Conservation (phyloP, 2,888 invertebrate species). For the Gastrophysa polygoni region DNA sequence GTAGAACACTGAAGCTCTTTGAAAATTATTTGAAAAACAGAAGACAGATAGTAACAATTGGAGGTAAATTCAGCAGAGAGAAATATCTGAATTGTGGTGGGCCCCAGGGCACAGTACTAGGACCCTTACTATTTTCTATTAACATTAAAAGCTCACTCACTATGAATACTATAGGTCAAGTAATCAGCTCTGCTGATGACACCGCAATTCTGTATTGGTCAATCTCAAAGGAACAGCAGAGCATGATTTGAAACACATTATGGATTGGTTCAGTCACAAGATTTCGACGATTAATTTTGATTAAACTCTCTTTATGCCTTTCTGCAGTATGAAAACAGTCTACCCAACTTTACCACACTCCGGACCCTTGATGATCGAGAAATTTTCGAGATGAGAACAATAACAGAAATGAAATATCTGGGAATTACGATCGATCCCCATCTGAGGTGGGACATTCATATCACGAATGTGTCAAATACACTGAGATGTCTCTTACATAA, state of each 20-base stretch:
- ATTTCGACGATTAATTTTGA: conserved; percentile 4
- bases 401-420: conserved; percentile 6
- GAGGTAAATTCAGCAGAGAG: not conserved
- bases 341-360: not conserved
- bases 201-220: not conserved
- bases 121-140: not conserved
- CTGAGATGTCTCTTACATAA: not conserved
- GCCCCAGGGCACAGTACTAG: not conserved
- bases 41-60: not conserved
- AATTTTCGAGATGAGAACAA: not conserved
- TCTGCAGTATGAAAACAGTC: not conserved
- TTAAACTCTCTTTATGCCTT: not conserved
- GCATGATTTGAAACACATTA: not conserved
- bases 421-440: conserved; percentile 7
- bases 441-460: conserved; percentile 6
- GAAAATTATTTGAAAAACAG: not conserved
- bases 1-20: not conserved
- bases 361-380: not conserved
- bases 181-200: not conserved
- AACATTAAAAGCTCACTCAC: not conserved
- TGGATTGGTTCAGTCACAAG: not conserved
- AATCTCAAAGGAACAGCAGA: conserved; percentile 5
- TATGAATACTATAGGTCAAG: not conserved
- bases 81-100: not conserved
- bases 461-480: not conserved